Conservation (phyloP, 2,888 invertebrate genomes). For the Temnothorax unifasciatus region DNA sequence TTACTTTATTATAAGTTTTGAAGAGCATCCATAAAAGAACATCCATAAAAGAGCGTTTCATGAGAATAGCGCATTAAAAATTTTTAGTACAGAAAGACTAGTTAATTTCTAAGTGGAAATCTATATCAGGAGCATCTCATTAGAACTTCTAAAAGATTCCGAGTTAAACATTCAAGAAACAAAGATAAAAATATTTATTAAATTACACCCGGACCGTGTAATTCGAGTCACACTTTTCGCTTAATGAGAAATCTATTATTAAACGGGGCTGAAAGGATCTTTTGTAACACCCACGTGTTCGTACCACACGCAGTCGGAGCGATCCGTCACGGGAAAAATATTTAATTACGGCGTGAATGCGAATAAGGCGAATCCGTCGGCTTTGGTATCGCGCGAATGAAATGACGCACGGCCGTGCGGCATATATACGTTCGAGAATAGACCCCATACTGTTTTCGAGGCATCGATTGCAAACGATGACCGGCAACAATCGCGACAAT, state of each 20-base stretch:
- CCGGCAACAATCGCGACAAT: slow-evolving; percentile 76
- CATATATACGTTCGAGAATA: slow-evolving; percentile 51
- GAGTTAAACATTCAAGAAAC: neutral
- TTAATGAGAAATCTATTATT: slow-evolving; percentile 47
- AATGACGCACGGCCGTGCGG: slow-evolving; percentile 56
- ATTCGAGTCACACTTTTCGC: slow-evolving; percentile 27
- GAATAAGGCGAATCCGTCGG: slow-evolving; percentile 45
- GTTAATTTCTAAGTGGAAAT: neutral
- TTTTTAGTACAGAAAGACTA: neutral
- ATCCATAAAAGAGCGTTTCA: neutral
- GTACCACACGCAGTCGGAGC: slow-evolving; percentile 17
- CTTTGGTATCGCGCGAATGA: slow-evolving; percentile 47
- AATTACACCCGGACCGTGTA: slow-evolving; percentile 13
- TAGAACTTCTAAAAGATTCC: neutral
- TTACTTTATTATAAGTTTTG: neutral
- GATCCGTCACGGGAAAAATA: slow-evolving; percentile 49
- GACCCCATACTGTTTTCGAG: slow-evolving; percentile 72
- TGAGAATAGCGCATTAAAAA: neutral
- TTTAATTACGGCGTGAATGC: slow-evolving; percentile 67
- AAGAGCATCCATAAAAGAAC: neutral
- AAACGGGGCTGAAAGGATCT: slow-evolving; percentile 36
- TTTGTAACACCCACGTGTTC: slow-evolving; percentile 37
- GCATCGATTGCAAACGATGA: slow-evolving; percentile 78
- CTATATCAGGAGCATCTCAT: neutral
- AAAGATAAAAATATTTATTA: slow-evolving; percentile 16